A percentile compares a stretch with the other conserved stretches of the same genome.
phyloP scores from a whole-genome alignment of 2,113 vertebrate genomes.

The Oncorhynchus clarkii region DNA sequence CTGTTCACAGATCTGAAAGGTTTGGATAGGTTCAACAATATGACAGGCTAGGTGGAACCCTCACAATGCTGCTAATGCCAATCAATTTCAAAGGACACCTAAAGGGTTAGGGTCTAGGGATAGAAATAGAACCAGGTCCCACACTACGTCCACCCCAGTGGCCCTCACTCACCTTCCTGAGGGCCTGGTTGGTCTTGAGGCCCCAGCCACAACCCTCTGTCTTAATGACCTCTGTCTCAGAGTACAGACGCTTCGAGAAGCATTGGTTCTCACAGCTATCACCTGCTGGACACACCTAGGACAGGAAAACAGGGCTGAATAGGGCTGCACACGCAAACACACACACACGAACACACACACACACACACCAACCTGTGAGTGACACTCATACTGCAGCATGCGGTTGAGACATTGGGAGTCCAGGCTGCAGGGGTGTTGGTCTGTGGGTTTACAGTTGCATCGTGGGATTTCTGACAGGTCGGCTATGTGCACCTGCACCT shows the following conservation, averaged over 20 bases:
- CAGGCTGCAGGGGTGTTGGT: slow-evolving; percentile 87
- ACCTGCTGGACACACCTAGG: slow-evolving; percentile 88
- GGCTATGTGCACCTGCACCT: slow-evolving; percentile 89
- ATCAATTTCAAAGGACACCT: too few species aligned
- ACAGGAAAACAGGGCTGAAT: neutral
- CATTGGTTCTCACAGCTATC: slow-evolving; percentile 94
- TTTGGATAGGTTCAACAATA: too few species aligned
- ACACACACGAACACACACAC: neutral
- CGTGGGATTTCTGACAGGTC: slow-evolving; percentile 94
- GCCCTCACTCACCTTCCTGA: slow-evolving; percentile 83
- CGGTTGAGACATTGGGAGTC: slow-evolving; percentile 95
- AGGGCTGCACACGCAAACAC: neutral
- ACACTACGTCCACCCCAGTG: neutral
- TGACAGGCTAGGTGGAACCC: too few species aligned
- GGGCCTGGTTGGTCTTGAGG: slow-evolving; percentile 85
- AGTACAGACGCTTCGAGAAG: slow-evolving; percentile 90
- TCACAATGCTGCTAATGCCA: too few species aligned
- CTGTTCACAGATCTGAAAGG: too few species aligned
- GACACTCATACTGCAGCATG: slow-evolving; percentile 97
- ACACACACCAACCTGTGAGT: slow-evolving; percentile 82
- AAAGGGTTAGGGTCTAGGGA: too few species aligned
- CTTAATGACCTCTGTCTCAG: slow-evolving; percentile 89
- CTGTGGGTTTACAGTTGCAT: slow-evolving; percentile 89
- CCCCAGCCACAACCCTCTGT: slow-evolving; percentile 92
- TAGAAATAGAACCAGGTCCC: neutral